A percentile compares a stretch with the other conserved stretches of the same genome.
These are phyloP conservation scores for Apodemus sylvaticus DNA, from an alignment of 2,113 vertebrate species.

Conservation along the genomic window DNA sequence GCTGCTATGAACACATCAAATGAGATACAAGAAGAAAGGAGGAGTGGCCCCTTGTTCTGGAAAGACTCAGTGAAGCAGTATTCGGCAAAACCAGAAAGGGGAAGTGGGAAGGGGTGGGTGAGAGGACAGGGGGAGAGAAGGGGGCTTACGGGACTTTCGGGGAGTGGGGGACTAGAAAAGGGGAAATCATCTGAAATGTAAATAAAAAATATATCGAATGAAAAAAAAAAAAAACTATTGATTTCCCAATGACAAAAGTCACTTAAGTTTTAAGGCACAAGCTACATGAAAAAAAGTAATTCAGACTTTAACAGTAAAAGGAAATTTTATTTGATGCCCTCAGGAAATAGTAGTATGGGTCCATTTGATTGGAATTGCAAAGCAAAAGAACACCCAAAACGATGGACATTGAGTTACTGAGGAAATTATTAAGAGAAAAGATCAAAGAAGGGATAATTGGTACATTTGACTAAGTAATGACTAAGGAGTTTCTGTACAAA, in stretches of 20 bases:
- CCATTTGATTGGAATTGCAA: not conserved
- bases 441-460: constrained; percentile 56
- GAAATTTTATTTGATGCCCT: not conserved
- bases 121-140: no score
- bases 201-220: no score
- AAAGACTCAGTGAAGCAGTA: no score
- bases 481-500: constrained; percentile 34
- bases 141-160: no score
- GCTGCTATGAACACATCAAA: no score
- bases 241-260: not conserved
- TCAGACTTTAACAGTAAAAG: not conserved
- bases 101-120: no score
- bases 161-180: no score
- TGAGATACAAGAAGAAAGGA: no score
- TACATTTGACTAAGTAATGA: constrained; percentile 61
- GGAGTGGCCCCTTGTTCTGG: no score
- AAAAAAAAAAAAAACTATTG: not conserved
- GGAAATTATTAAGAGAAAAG: constrained; percentile 34
- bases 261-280: not conserved
- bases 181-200: no score
- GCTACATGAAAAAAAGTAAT: not conserved
- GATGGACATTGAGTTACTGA: not conserved
- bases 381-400: not conserved
- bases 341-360: not conserved
- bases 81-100: no score